Evolutionary conservation across 2,113 vertebrate genomes (phyloP).

Genomic region (Ptilonorhynchus violaceus): DNA sequence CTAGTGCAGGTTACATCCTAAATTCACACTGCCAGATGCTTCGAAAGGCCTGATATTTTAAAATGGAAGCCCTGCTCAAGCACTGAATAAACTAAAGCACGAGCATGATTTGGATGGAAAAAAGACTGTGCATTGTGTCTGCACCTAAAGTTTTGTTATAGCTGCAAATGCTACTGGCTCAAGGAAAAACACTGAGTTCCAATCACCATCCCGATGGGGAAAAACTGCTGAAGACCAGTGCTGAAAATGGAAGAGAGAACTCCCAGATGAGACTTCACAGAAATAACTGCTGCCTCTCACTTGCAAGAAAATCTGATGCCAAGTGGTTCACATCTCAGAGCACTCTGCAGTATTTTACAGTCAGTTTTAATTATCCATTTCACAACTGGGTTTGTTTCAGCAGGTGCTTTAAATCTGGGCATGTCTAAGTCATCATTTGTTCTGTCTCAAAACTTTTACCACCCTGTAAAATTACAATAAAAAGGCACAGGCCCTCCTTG

Average conservation of each 20-base stretch:
- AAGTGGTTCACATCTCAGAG: background rate
- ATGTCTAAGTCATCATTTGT: background rate
- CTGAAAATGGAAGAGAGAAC: background rate
- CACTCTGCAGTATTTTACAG: background rate
- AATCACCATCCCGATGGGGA: fast-evolving
- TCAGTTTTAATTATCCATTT: background rate
- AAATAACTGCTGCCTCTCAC: background rate
- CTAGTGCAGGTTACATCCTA: background rate
- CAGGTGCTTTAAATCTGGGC: background rate
- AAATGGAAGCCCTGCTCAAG: background rate
- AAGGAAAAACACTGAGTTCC: background rate
- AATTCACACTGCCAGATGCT: background rate
- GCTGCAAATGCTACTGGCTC: background rate
- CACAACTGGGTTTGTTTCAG: background rate
- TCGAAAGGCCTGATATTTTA: background rate
- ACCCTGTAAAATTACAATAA: background rate
- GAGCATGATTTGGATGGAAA: background rate
- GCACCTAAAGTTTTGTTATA: background rate
- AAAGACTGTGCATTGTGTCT: fast-evolving
- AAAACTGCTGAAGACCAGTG: fast-evolving
- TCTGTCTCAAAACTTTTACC: background rate
- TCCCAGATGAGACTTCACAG: background rate
- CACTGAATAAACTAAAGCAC: background rate
- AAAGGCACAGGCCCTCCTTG: background rate
- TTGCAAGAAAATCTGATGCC: background rate